Conservation (phyloP, 2,797 vertebrate species). For the Cryptoprocta ferox region DNA sequence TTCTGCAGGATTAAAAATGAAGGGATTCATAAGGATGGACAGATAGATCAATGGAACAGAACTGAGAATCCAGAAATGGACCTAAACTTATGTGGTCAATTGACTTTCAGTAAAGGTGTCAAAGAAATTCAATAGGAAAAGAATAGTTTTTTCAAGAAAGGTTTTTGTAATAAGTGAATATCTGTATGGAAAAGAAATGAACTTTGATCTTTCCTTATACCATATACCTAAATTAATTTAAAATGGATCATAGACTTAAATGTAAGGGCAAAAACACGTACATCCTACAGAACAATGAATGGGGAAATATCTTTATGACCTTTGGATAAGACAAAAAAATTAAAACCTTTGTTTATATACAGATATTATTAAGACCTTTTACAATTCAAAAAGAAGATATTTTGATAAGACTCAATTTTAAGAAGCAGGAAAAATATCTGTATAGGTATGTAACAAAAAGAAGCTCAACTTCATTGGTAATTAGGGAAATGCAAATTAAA, state of each 20-base stretch:
- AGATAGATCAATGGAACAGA: conserved; percentile 25
- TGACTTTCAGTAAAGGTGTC: conserved; percentile 54
- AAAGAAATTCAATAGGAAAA: conserved; percentile 51
- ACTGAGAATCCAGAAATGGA: conserved; percentile 44
- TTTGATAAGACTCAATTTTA: neutral
- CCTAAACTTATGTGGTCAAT: neutral
- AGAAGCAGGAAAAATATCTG: neutral
- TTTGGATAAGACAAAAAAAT: conserved; percentile 11
- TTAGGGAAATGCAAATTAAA: conserved; percentile 34
- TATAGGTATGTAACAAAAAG: conserved; percentile 26
- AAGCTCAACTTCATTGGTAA: neutral
- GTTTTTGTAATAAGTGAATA: neutral
- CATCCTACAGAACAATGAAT: neutral
- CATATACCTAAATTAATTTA: neutral
- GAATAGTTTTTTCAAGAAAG: neutral
- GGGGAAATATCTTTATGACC: neutral
- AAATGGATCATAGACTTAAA: conserved; percentile 7
- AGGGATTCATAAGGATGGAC: conserved; percentile 2
- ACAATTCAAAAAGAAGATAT: conserved; percentile 11
- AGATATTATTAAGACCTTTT: conserved; percentile 2
- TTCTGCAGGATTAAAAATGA: conserved; percentile 54
- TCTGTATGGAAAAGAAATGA: conserved; percentile 18
- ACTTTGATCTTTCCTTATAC: neutral
- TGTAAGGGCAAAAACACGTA: neutral
- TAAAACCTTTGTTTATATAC: neutral